phyloP scores from a whole-genome alignment of 2,888 invertebrate genomes.

The Disparrhopalites patrizii region DNA sequence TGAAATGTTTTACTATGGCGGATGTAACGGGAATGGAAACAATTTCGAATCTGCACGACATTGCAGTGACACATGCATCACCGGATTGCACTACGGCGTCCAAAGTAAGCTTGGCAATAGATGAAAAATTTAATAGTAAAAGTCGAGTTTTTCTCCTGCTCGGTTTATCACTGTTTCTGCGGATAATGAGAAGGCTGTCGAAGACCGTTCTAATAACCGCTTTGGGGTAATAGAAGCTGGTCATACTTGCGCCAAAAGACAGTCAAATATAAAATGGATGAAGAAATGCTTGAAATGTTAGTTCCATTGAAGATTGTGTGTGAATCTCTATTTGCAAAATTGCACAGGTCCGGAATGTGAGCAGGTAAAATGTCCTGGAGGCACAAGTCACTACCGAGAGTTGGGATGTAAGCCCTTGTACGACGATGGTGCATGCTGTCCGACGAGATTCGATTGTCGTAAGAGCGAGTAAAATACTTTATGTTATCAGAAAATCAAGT shows the following conservation, averaged over 20 bases:
- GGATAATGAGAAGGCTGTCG: too few relatives aligned
- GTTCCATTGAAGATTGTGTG: background rate
- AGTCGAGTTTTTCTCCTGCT: too few relatives aligned
- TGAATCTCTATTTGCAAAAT: background rate
- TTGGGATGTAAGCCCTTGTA: conserved; percentile 46
- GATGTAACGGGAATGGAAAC: conserved; percentile 37
- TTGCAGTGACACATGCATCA: conserved; percentile 7
- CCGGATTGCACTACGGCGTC: background rate
- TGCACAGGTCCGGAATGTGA: background rate
- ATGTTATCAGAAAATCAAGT: background rate
- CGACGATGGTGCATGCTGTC: conserved; percentile 47
- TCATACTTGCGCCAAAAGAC: too few relatives aligned
- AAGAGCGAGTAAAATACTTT: too few relatives aligned
- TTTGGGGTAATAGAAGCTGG: too few relatives aligned
- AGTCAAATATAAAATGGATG: too few relatives aligned
- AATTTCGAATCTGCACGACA: conserved; percentile 17
- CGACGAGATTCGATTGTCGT: conserved; percentile 48
- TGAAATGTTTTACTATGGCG: conserved; percentile 41
- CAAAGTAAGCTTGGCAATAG: too few relatives aligned
- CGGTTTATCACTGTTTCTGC: too few relatives aligned
- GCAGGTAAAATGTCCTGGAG: conserved; percentile 38
- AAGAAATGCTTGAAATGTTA: background rate
- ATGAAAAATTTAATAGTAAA: too few relatives aligned
- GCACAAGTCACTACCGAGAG: conserved; percentile 43
- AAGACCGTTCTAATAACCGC: background rate